phyloP scores from a whole-genome alignment of 1,140 invertebrate species.

The Heterodera schachtii region DNA sequence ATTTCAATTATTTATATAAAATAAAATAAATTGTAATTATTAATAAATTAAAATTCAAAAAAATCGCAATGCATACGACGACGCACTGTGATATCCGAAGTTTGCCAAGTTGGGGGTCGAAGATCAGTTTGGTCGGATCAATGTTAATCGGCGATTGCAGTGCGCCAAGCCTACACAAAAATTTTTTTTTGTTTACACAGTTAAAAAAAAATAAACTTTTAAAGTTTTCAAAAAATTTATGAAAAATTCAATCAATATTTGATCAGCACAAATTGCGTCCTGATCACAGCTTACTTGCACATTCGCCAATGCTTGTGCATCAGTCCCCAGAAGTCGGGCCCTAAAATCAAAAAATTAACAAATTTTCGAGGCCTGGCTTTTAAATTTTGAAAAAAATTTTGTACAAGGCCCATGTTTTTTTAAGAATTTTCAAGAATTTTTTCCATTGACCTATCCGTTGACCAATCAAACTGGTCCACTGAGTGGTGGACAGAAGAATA shows the following conservation, averaged over 20 bases:
- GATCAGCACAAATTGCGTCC: background rate
- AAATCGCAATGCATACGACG: background rate
- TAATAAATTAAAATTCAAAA: no score
- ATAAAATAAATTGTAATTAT: no score
- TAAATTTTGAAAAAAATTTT: background rate
- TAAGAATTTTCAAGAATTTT: background rate
- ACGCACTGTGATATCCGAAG: constrained; percentile 30
- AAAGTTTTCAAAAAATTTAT: no score
- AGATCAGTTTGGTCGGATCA: constrained; percentile 82
- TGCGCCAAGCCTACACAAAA: background rate
- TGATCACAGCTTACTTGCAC: constrained; percentile 72
- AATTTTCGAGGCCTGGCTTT: background rate
- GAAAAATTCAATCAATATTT: background rate
- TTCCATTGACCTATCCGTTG: no score
- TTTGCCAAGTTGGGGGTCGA: constrained; percentile 85
- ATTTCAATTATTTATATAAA: no score
- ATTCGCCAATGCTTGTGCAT: constrained; percentile 94
- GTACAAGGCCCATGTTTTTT: no score
- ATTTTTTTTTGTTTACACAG: background rate
- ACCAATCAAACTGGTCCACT: background rate
- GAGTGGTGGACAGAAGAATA: background rate
- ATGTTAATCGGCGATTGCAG: constrained; percentile 90
- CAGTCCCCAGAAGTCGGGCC: constrained; percentile 92
- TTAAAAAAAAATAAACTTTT: no score
- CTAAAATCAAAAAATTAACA: constrained; percentile 72